phyloP scores from a whole-genome alignment of 2,888 invertebrate genomes.

The Limenitis camilla region DNA sequence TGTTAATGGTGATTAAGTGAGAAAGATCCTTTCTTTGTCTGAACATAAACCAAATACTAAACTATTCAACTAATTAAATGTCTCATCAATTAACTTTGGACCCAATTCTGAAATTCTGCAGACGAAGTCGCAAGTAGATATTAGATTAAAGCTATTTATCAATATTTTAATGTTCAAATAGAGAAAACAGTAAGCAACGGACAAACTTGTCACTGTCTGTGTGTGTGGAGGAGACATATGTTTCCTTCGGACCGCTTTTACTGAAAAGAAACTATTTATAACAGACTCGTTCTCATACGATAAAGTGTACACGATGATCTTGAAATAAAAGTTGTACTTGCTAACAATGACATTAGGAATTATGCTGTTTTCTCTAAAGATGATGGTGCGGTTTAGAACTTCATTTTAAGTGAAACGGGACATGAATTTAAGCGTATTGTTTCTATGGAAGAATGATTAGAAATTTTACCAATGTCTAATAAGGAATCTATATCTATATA shows the following conservation, averaged over 20 bases:
- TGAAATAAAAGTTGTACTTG: conserved; percentile 2
- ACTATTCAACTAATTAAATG: too few species aligned
- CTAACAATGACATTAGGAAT: not conserved
- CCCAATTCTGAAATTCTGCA: too few species aligned
- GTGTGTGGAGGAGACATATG: conserved; percentile 10
- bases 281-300: conserved; percentile 1
- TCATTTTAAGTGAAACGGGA: not conserved
- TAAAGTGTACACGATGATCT: not conserved
- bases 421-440: not conserved
- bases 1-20: too few species aligned
- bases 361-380: not conserved
- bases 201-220: conserved; percentile 10
- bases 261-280: conserved; percentile 17
- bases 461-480: too few species aligned
- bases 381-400: not conserved
- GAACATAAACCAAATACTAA: too few species aligned
- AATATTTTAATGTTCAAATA: not conserved
- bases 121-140: too few species aligned
- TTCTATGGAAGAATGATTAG: too few species aligned
- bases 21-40: too few species aligned
- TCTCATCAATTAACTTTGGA: too few species aligned
- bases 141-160: not conserved
- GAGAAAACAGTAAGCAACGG: conserved; percentile 9
- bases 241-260: conserved; percentile 17
- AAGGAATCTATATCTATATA: too few species aligned